Conservation (phyloP, 2,888 invertebrate species). For the Lasioglossum figueresi region DNA sequence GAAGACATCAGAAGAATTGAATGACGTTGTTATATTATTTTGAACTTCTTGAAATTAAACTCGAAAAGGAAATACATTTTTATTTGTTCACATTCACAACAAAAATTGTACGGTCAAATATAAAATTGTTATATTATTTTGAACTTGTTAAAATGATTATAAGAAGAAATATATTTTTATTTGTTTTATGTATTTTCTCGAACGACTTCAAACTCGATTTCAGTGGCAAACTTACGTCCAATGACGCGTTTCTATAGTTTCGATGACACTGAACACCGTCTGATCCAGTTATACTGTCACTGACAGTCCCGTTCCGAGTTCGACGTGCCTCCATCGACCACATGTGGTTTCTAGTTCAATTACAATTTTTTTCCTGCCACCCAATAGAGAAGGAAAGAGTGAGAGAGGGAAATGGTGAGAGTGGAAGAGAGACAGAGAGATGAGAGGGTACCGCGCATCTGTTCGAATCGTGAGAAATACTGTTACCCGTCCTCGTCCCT, state of each 20-base stretch:
- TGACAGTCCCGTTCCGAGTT: conserved; percentile 6
- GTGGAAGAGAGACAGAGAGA: background rate
- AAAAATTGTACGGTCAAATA: too few relatives aligned
- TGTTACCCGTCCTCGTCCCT: background rate
- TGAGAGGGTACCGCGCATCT: background rate
- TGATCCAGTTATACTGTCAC: conserved; percentile 35
- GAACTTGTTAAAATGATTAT: too few relatives aligned
- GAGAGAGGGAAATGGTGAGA: background rate
- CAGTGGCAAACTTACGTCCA: background rate
- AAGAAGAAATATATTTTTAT: background rate
- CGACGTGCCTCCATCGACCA: background rate
- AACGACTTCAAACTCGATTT: background rate
- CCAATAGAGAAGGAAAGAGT: conserved; percentile 8
- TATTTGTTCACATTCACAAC: too few relatives aligned
- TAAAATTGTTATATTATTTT: too few relatives aligned
- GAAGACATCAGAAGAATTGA: too few relatives aligned
- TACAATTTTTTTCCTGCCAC: background rate
- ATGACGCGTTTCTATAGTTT: background rate
- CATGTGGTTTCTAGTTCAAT: conserved; percentile 56
- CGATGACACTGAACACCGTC: conserved; percentile 1
- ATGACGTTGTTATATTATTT: too few relatives aligned
- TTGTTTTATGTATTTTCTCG: background rate
- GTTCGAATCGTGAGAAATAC: conserved; percentile 44
- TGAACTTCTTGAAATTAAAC: too few relatives aligned
- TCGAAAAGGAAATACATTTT: too few relatives aligned